Conservation (phyloP, 2,113 vertebrate species). For the Hemicordylus capensis region DNA sequence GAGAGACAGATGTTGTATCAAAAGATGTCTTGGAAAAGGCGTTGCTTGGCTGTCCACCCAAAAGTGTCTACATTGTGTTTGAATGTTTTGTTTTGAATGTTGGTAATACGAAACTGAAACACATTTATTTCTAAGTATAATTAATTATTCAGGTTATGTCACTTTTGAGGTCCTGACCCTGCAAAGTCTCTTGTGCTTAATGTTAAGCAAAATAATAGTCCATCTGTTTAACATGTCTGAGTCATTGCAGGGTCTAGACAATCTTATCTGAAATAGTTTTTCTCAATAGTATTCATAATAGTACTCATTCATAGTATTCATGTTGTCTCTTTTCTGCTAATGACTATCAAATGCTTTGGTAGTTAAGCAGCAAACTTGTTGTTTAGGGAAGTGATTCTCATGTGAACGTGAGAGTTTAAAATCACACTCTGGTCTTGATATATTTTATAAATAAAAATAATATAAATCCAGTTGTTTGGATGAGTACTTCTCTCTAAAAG, state of each 20-base stretch:
- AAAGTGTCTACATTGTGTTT: background rate
- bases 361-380: slow-evolving; percentile 47
- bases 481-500: background rate
- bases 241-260: fast-evolving
- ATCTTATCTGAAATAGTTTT: slow-evolving; percentile 28
- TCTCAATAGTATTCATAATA: slow-evolving; percentile 60
- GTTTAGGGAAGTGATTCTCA: slow-evolving; percentile 54
- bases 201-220: background rate
- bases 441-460: background rate
- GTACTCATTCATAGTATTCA: too few relatives aligned
- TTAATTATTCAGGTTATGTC: background rate
- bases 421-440: background rate
- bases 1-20: background rate
- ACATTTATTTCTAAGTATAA: background rate
- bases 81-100: background rate
- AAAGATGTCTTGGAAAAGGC: slow-evolving; percentile 34
- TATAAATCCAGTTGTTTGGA: background rate
- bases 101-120: background rate
- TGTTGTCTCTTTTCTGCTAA: slow-evolving; percentile 48
- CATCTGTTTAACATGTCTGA: background rate
- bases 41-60: slow-evolving; percentile 19
- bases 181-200: slow-evolving; percentile 42
- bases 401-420: background rate
- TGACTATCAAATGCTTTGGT: slow-evolving; percentile 55
- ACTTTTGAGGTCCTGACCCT: slow-evolving; percentile 12